Conservation (phyloP, 2,113 vertebrate species). For the Passer montanus region DNA sequence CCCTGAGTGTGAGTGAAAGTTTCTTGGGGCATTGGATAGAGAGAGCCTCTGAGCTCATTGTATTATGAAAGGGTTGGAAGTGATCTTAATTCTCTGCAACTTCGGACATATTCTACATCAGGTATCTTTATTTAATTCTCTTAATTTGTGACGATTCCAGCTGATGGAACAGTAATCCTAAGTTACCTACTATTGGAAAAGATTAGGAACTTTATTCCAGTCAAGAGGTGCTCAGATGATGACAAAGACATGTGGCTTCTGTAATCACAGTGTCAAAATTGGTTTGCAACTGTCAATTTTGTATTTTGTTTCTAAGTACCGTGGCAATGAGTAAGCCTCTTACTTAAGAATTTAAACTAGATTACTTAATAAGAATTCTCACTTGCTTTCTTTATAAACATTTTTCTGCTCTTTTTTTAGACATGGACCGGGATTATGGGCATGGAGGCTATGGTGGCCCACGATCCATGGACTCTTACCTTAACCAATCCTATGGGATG, state of each 20-base stretch:
- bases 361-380: background rate
- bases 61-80: background rate
- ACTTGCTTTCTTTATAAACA: constrained; percentile 63
- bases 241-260: background rate
- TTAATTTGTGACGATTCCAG: background rate
- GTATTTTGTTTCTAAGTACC: constrained; percentile 4
- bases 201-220: background rate
- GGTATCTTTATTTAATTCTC: background rate
- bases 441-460: constrained; percentile 83
- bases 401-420: constrained; percentile 77
- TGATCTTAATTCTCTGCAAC: background rate
- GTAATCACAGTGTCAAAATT: background rate
- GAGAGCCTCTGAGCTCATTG: background rate
- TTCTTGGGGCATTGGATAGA: background rate
- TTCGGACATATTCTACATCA: background rate
- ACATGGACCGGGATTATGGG: constrained; percentile 83
- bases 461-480: constrained; percentile 83
- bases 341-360: constrained; percentile 18
- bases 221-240: background rate
- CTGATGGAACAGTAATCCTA: background rate
- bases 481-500: constrained; percentile 83
- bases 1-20: background rate
- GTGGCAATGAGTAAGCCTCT: constrained; percentile 11
- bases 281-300: background rate
- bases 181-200: background rate